Evolutionary conservation across 2,797 vertebrate genomes (phyloP), one percentile per base, ranked within the genome.

Genomic region (Danio choprae): DNA sequence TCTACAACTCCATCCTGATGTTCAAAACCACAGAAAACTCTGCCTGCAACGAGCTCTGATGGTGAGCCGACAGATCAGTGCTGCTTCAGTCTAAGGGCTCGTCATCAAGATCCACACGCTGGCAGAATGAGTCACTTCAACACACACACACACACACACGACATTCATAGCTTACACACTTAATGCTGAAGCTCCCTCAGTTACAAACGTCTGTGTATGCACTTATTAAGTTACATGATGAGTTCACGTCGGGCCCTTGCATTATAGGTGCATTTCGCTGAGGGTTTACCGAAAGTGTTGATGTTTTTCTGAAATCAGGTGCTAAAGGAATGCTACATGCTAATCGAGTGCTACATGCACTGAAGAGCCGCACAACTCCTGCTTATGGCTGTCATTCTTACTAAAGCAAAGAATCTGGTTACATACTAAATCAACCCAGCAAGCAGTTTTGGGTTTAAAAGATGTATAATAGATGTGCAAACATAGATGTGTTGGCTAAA

Each of bases 1-100:
- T 96, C 88, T 96, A 95, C 91, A 96, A 95, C 89, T 95, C 95
- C 62, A 95, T 96, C 83, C 91, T 96, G 88, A 95, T 96, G 95
- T 95, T 95, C 90, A 95, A 95, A 90, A 94, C 94, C 44, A 93
- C 94, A 38, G 94, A 96, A 87, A 94, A 94, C 81, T 94, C 94
- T 8, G 81, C 81, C 44, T 93, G 93, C 89, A 95, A 95, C 77
- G 95, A 96, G 89, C 95, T 96, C 79, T 96, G 92, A 95, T 40
- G 15, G 15, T 3, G 16, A 48, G 41, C 51, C 1, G 13, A 58
- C 48, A 40, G 68, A 40, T 55, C n/a, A 55, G 11, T 20, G 5
- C n/a, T 1, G 68, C 68, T 71, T 53, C 60, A 29, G 38, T 64
- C 46, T 11, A 64, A 64, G 74, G 60, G 60, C 74, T 76, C 38